Conservation (phyloP, 2,797 vertebrate species). For the Babyrousa celebensis region DNA sequence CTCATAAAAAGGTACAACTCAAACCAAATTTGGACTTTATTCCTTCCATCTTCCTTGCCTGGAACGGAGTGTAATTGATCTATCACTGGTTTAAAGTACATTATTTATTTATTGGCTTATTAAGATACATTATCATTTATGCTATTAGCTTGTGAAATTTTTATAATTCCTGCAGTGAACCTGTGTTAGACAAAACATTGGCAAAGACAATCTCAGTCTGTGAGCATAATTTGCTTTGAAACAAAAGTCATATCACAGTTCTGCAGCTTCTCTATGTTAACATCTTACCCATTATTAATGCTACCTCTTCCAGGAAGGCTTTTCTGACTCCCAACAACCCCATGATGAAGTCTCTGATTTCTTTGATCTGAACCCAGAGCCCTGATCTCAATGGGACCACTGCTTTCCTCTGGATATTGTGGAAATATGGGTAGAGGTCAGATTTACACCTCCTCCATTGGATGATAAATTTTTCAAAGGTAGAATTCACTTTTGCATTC, state of each 20-base stretch:
- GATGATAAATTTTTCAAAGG: not conserved
- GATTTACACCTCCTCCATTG: not conserved
- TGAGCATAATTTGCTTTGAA: not conserved
- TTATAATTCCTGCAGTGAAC: not conserved
- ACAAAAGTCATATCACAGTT: not conserved
- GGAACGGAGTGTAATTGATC: not conserved
- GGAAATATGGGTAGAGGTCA: not conserved
- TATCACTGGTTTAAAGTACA: not conserved
- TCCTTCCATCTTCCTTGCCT: not conserved
- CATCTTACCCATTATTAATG: not conserved
- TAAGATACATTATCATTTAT: not conserved
- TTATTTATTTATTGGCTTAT: not conserved
- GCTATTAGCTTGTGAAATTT: not conserved
- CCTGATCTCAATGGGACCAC: not conserved
- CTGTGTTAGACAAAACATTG: not conserved
- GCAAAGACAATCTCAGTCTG: not conserved
- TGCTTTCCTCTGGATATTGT: not conserved
- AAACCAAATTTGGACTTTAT: not conserved
- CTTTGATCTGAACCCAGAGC: not conserved
- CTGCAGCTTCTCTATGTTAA: not conserved
- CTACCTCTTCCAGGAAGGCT: not conserved
- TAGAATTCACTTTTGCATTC: not conserved
- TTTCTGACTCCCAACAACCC: not conserved
- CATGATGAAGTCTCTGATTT: not conserved
- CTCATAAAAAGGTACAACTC: not conserved